phyloP scores from a whole-genome alignment of 1,140 invertebrate genomes.

The Stegodyphus dumicola region DNA sequence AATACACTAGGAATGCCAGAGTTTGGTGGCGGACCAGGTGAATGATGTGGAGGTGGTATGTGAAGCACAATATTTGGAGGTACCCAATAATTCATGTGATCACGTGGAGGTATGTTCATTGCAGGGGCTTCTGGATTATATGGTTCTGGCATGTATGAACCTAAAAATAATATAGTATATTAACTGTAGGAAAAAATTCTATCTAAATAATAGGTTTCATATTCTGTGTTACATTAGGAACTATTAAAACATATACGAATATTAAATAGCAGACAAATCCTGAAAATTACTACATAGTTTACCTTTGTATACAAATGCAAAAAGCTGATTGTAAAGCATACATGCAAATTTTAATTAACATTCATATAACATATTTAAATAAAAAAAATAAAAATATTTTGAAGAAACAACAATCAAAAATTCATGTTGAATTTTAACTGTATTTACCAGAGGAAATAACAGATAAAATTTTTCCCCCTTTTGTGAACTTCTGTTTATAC shows the following conservation, averaged over 20 bases:
- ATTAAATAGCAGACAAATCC: neutral
- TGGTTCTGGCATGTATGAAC: slow-evolving; percentile 68
- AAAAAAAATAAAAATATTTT: no score
- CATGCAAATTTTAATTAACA: no score
- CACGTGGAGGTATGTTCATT: slow-evolving; percentile 70
- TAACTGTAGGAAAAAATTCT: slow-evolving; percentile 13
- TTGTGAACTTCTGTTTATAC: no score
- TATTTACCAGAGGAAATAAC: no score
- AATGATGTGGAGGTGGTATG: slow-evolving; percentile 64
- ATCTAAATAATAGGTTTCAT: neutral
- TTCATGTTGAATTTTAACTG: no score
- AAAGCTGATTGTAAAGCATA: no score
- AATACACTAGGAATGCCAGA: slow-evolving; percentile 18
- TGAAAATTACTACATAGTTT: no score
- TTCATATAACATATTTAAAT: no score
- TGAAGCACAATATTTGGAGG: slow-evolving; percentile 48
- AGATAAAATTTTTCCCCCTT: no score
- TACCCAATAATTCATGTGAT: slow-evolving; percentile 68
- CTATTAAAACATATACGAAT: neutral
- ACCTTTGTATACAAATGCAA: no score
- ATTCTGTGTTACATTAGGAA: neutral
- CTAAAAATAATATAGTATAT: slow-evolving; percentile 34
- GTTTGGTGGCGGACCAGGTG: slow-evolving; percentile 60
- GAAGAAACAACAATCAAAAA: no score
- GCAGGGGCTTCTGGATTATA: slow-evolving; percentile 90